Conservation (phyloP, 1,140 invertebrate genomes). For the Rhynchophorus ferrugineus region DNA sequence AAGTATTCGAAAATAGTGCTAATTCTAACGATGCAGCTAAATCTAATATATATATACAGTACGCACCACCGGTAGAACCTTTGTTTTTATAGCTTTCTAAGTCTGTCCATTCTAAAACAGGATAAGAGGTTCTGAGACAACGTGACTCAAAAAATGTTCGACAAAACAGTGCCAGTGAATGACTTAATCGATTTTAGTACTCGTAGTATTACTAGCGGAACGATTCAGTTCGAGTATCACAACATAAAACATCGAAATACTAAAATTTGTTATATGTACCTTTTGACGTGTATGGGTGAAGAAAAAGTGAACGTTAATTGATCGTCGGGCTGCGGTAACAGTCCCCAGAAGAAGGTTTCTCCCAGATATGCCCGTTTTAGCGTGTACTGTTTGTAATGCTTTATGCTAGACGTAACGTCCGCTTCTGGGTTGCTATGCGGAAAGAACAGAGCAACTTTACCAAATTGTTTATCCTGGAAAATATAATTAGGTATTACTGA, state of each 20-base stretch:
- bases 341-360: slow-evolving; percentile 88
- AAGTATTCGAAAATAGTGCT: too few species aligned
- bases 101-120: too few species aligned
- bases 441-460: slow-evolving; percentile 75
- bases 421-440: slow-evolving; percentile 77
- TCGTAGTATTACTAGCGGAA: too few species aligned
- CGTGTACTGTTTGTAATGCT: slow-evolving; percentile 76
- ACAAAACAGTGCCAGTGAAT: too few species aligned
- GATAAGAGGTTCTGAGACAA: too few species aligned
- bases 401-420: slow-evolving; percentile 66
- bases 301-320: slow-evolving; percentile 74
- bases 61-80: too few species aligned
- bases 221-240: too few species aligned
- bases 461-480: slow-evolving; percentile 83
- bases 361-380: slow-evolving; percentile 79
- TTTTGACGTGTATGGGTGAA: slow-evolving; percentile 66
- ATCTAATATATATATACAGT: too few species aligned
- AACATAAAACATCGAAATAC: neutral
- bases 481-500: neutral
- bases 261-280: slow-evolving; percentile 45
- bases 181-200: too few species aligned
- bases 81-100: too few species aligned
- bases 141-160: too few species aligned
- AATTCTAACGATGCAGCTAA: too few species aligned
- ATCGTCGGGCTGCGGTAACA: slow-evolving; percentile 78